Percentiles rank a stretch among this genome's conserved stretches.
These are phyloP conservation scores for Muscina levida DNA, from an alignment of 2,888 invertebrate genomes.

Conservation along the genomic window DNA sequence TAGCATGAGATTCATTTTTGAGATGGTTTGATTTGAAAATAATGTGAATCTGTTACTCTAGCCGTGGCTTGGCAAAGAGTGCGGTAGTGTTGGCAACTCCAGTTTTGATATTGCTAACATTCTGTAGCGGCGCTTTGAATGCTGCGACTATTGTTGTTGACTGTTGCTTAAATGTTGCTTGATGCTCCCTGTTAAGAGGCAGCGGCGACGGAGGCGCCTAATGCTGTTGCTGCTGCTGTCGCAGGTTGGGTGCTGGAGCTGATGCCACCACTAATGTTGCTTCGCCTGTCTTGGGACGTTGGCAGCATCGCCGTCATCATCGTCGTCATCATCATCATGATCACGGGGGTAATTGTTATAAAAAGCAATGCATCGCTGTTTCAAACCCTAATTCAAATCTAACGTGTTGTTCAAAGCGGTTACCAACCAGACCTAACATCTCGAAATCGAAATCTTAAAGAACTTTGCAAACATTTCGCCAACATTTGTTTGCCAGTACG, in stretches of 20 bases:
- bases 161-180: conserved; percentile 5
- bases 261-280: conserved; percentile 6
- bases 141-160: conserved; percentile 31
- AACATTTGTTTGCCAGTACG: conserved; percentile 31
- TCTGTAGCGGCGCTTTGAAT: conserved; percentile 12
- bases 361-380: conserved; percentile 71
- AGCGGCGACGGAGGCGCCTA: no score
- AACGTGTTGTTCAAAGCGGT: conserved; percentile 68
- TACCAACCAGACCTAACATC: conserved; percentile 31
- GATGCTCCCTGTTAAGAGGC: no score
- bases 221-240: conserved; percentile 40
- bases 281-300: conserved; percentile 32
- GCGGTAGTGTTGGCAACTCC: conserved; percentile 57
- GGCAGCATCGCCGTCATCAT: conserved; percentile 43
- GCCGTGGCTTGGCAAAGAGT: not conserved
- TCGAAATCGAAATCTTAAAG: conserved; percentile 47
- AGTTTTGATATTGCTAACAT: conserved; percentile 57
- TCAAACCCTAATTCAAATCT: conserved; percentile 72
- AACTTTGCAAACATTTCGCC: conserved; percentile 23
- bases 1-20: conserved; percentile 2
- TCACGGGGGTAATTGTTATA: conserved; percentile 67
- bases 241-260: not conserved
- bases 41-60: conserved; percentile 14
- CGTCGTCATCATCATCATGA: conserved; percentile 59
- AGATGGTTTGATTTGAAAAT: conserved; percentile 38